Percentiles rank a stretch among this genome's conserved stretches.
phyloP scores from a whole-genome alignment of 2,888 invertebrate species.

The Microctonus hyperodae region DNA sequence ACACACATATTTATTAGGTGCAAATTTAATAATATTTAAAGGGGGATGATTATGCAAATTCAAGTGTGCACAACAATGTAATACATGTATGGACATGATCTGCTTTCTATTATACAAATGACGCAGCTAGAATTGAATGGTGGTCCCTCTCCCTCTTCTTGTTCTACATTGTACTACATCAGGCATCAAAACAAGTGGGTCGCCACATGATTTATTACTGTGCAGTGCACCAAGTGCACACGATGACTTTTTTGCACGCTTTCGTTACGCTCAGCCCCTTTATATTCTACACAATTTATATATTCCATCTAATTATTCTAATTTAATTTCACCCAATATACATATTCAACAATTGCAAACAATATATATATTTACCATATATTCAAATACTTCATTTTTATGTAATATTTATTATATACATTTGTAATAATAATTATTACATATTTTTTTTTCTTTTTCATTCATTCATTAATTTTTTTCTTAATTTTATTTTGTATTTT shows the following conservation, averaged over 20 bases:
- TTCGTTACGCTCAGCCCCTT: constrained; percentile 17
- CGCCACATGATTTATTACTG: constrained; percentile 27
- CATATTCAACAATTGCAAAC: no score
- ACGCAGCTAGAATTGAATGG: not conserved
- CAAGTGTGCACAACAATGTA: constrained; percentile 4
- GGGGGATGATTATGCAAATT: constrained; percentile 9
- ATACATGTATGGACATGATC: not conserved
- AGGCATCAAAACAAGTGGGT: constrained; percentile 21
- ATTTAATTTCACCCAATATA: no score
- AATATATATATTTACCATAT: no score
- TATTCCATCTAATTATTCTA: no score
- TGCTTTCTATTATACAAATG: constrained; percentile 2
- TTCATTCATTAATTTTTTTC: no score
- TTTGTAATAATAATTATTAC: no score
- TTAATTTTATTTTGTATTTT: no score
- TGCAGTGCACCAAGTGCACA: not conserved
- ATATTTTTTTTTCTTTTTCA: no score
- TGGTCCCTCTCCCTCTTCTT: not conserved
- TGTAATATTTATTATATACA: no score
- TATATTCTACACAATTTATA: not conserved
- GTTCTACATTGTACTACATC: constrained; percentile 2
- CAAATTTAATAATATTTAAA: not conserved
- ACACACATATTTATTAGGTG: not conserved
- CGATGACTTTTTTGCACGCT: constrained; percentile 24
- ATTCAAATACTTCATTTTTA: no score